Base-by-base conservation (phyloP, 2,797 vertebrate genomes). In the Schizopygopsis pylzovi region DNA sequence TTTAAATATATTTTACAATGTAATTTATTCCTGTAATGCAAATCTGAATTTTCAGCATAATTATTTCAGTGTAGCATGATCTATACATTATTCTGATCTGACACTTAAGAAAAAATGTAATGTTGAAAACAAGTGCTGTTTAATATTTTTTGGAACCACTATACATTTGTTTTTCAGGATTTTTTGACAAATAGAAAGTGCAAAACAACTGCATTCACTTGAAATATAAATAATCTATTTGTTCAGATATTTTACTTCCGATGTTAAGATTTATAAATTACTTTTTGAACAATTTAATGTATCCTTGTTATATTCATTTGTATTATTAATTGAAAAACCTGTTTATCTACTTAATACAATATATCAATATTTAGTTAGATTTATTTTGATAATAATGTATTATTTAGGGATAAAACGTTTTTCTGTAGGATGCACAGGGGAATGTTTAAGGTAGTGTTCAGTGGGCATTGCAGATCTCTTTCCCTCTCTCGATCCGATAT, bases 401-500 rank as follows among this genome's bases (percentile, higher is more conserved):
- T 63, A 43, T 12, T 73, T n/a, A 6, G 41, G 6, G 11, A 25
- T 52, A 76, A 77, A 76, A 39, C 15, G 75, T 76, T 52, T 54
- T 33, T 22, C 49, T 75, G 28, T 59, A 13, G 7, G 8, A 61
- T 78, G 61, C 15, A 45, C 13, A 2, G 0, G 7, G 76, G 54
- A 78, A 61, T 79, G 61, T 79, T 79, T 79, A 61, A 45, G 0
- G n/a, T 8, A 45, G 39, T n/a, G 22, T 78, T 78, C 76, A 78
- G 20, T 79, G 39, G 39, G 39, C 45, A 70, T 70, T 68, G 25
- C 56, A 79, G 56, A 61, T 9, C 39, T 43, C 45, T 16, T 77
- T 49, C 28, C 54, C 77, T 54, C 6, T 87, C 49, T 77, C 41
- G n/a, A 25, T 77, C 52, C 25, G 10, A 52, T 86, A 88, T 90